These are phyloP conservation scores for Brachynemurus nebulosus DNA, from an alignment of 2,888 invertebrate species.

Conservation along the genomic window DNA sequence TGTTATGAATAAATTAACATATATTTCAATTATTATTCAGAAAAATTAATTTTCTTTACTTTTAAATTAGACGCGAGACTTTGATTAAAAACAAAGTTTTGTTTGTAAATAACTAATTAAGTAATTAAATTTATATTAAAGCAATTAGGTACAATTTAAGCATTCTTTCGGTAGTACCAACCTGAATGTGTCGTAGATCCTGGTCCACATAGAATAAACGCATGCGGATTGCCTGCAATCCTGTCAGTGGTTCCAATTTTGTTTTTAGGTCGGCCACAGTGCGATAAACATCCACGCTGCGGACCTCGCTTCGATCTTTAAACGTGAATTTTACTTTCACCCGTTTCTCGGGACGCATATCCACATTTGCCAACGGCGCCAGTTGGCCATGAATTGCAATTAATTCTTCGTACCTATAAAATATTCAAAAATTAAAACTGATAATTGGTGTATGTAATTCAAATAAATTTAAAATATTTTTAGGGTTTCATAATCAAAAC, in stretches of 20 bases:
- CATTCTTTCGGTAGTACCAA: no score
- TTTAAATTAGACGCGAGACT: no score
- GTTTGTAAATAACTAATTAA: no score
- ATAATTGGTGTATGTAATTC: background rate
- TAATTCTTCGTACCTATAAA: constrained; percentile 63
- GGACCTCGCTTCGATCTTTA: constrained; percentile 58
- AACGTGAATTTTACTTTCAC: constrained; percentile 76
- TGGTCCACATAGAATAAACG: constrained; percentile 81
- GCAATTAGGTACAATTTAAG: no score
- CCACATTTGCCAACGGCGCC: constrained; percentile 78
- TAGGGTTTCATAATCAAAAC: no score
- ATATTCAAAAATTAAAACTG: constrained; percentile 17
- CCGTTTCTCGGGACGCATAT: constrained; percentile 72
- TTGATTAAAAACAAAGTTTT: no score
- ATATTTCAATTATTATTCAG: no score
- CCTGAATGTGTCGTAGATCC: constrained; percentile 46
- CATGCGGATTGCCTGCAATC: constrained; percentile 73
- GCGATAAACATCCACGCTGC: constrained; percentile 64
- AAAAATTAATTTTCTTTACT: no score
- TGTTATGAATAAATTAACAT: no score
- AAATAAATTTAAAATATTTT: background rate
- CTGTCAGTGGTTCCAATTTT: constrained; percentile 64
- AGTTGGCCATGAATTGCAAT: constrained; percentile 76
- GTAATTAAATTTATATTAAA: no score
- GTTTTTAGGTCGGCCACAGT: constrained; percentile 71